These are phyloP conservation scores for Drosophila prosaltans DNA, from an alignment of 1,140 invertebrate genomes.

Conservation along the genomic window DNA sequence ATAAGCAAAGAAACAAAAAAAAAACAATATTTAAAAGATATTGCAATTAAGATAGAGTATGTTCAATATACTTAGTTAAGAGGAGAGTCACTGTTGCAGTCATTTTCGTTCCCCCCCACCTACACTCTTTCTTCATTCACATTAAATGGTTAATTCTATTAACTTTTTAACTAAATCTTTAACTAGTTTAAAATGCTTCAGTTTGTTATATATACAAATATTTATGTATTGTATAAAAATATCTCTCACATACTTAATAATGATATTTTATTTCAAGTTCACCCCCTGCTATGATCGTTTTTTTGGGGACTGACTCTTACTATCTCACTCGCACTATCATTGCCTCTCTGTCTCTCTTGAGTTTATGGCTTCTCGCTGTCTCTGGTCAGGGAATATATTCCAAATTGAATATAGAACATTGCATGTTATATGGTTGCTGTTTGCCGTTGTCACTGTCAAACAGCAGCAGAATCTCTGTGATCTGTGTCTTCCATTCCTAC, in stretches of 20 bases:
- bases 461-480: slow-evolving; percentile 5
- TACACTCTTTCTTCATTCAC: no score
- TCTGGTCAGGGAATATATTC: slow-evolving; percentile 36
- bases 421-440: background rate
- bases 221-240: slow-evolving; percentile 49
- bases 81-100: background rate
- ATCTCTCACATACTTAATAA: slow-evolving; percentile 52
- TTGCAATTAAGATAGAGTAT: slow-evolving; percentile 75
- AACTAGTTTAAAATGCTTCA: no score
- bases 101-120: no score
- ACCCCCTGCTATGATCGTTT: slow-evolving; percentile 60
- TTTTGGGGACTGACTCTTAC: background rate
- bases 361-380: no score
- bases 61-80: slow-evolving; percentile 38
- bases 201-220: no score
- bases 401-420: slow-evolving; percentile 18
- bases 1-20: slow-evolving; percentile 26
- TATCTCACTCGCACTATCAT: background rate
- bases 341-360: background rate
- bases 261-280: slow-evolving; percentile 67
- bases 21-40: slow-evolving; percentile 37
- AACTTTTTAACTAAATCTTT: no score
- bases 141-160: no score
- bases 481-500: slow-evolving; percentile 19
- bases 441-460: slow-evolving; percentile 16